phyloP scores from a whole-genome alignment of 2,113 vertebrate species.

The Tupaia tana region DNA sequence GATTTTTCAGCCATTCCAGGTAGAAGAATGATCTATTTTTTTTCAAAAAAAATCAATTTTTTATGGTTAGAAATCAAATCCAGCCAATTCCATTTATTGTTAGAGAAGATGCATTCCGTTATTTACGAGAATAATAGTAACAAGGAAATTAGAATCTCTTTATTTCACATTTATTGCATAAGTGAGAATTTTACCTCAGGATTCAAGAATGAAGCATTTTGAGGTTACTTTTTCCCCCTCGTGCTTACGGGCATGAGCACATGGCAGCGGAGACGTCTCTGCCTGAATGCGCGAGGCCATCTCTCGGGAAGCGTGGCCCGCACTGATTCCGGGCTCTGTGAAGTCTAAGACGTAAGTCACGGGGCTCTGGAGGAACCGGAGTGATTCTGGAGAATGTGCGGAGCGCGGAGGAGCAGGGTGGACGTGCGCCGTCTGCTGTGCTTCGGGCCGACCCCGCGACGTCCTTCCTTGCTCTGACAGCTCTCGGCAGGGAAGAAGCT shows the following conservation, averaged over 20 bases:
- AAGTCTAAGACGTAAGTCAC: conserved; percentile 85
- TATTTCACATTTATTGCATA: conserved; percentile 43
- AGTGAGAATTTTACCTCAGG: conserved; percentile 23
- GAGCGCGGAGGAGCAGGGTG: conserved; percentile 72
- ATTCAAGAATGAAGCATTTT: conserved; percentile 23
- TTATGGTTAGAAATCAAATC: conserved; percentile 56
- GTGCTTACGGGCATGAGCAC: conserved; percentile 71
- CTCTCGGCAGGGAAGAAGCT: conserved; percentile 69
- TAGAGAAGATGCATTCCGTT: background rate
- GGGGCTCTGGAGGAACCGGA: conserved; percentile 78
- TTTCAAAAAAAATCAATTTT: conserved; percentile 20
- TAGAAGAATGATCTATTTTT: conserved; percentile 60
- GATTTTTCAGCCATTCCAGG: conserved; percentile 52
- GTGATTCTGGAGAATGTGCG: conserved; percentile 77
- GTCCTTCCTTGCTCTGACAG: conserved; percentile 54
- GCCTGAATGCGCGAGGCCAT: conserved; percentile 81
- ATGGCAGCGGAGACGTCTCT: conserved; percentile 76
- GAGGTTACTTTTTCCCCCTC: background rate
- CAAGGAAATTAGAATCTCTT: conserved; percentile 49
- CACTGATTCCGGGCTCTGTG: conserved; percentile 77
- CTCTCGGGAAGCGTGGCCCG: conserved; percentile 71
- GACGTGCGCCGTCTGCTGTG: conserved; percentile 80
- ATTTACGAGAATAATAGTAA: conserved; percentile 50
- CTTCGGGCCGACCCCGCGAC: conserved; percentile 38
- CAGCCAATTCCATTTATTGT: conserved; percentile 37